Conservation (phyloP, 2,113 vertebrate genomes). For the Notothenia rossii region DNA sequence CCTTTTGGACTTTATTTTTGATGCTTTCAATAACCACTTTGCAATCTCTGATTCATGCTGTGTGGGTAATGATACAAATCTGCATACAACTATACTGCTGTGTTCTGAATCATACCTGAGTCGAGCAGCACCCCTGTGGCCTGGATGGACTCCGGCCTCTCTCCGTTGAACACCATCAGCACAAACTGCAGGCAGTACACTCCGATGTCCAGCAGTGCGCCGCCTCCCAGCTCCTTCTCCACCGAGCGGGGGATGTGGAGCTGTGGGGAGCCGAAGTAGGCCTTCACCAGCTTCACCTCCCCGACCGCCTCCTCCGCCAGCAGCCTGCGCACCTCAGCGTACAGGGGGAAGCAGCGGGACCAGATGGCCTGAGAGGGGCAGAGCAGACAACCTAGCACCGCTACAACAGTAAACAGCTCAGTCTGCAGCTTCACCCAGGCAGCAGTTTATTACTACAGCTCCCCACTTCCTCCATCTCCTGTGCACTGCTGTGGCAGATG, state of each 20-base stretch:
- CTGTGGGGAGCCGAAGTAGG: conserved; percentile 77
- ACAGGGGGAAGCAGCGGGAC: conserved; percentile 78
- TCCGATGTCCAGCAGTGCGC: conserved; percentile 82
- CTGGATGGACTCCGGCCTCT: conserved; percentile 77
- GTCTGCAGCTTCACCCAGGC: conserved; percentile 18
- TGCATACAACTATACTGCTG: not conserved
- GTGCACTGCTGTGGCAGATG: conserved; percentile 9
- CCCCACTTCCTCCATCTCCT: conserved; percentile 1
- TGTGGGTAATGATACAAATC: conserved; percentile 45
- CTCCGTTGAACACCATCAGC: conserved; percentile 87
- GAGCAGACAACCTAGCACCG: not conserved
- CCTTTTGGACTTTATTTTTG: not conserved
- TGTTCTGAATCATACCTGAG: conserved; percentile 75
- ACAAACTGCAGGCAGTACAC: conserved; percentile 83
- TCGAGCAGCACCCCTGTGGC: conserved; percentile 77
- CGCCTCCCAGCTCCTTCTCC: conserved; percentile 79
- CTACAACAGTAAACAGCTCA: conserved; percentile 2
- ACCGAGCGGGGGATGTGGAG: conserved; percentile 75
- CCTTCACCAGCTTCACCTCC: conserved; percentile 81
- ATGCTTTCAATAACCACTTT: not conserved
- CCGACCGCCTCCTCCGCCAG: conserved; percentile 75
- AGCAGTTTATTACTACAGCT: conserved; percentile 16
- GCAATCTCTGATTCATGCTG: conserved; percentile 24
- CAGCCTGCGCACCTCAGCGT: conserved; percentile 79
- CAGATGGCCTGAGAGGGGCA: conserved; percentile 75